Evolutionary conservation across 2,113 vertebrate genomes (phyloP).

Genomic region (Mirza zaza): DNA sequence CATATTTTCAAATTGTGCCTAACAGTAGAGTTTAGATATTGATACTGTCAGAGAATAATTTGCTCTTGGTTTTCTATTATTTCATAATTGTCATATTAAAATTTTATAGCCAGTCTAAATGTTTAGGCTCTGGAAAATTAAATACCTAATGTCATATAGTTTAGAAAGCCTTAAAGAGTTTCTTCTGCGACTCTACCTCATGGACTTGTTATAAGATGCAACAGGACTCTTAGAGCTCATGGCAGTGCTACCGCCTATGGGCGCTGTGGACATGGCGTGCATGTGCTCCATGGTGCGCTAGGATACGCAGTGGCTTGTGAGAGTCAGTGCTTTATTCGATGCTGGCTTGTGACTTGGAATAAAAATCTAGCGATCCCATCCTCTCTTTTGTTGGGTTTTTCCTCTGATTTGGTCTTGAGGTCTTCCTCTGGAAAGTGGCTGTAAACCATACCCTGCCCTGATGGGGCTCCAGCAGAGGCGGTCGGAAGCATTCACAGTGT

Average conservation of each 20-base stretch:
- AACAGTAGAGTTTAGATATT: neutral
- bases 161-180: neutral
- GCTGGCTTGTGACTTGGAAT: neutral
- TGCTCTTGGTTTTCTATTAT: neutral
- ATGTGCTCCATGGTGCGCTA: accelerated
- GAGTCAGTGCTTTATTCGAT: accelerated
- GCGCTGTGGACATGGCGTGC: accelerated
- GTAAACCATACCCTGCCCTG: neutral
- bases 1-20: neutral
- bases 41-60: neutral
- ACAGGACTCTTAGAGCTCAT: accelerated
- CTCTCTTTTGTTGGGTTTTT: neutral
- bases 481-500: too few relatives aligned
- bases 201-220: neutral
- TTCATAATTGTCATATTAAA: neutral
- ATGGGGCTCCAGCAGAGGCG: neutral
- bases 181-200: accelerated
- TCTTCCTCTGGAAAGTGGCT: neutral
- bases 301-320: accelerated
- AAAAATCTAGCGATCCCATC: accelerated
- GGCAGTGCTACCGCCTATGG: accelerated
- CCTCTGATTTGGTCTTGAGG: neutral
- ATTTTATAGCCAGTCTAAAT: neutral
- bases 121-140: neutral
- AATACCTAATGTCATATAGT: neutral